Percentiles rank a stretch among this genome's conserved stretches.
Evolutionary conservation across 2,888 invertebrate species (phyloP).

Genomic region (Pocota personata): DNA sequence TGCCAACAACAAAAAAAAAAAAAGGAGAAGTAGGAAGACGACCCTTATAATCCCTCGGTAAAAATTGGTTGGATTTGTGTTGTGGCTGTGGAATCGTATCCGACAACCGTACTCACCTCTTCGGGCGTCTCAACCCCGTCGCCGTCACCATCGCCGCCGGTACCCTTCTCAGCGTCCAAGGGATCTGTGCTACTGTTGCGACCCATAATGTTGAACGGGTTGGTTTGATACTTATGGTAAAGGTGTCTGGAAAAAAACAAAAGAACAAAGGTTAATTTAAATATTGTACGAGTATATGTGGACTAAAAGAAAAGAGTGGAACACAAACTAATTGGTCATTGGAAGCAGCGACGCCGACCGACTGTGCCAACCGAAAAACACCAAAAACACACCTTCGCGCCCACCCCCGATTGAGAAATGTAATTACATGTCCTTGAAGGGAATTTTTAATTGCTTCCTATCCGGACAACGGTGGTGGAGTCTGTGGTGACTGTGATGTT

Average conservation of each 20-base stretch:
- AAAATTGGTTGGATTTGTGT: constrained; percentile 53
- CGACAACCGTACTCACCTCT: constrained; percentile 60
- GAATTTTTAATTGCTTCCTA: constrained; percentile 72
- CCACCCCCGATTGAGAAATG: constrained; percentile 49
- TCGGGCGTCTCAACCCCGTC: constrained; percentile 74
- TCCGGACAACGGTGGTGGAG: constrained; percentile 42
- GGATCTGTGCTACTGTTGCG: constrained; percentile 69
- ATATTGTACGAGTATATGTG: constrained; percentile 18
- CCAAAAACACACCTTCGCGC: constrained; percentile 25
- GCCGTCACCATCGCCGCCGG: constrained; percentile 77
- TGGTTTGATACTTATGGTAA: constrained; percentile 75
- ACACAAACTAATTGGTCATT: constrained; percentile 68
- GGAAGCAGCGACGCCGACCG: background rate
- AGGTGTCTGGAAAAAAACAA: constrained; percentile 72
- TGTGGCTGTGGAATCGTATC: constrained; percentile 16
- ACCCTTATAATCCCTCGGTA: constrained; percentile 51
- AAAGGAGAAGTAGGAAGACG: background rate
- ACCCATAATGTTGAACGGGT: constrained; percentile 67
- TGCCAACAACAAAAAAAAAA: background rate
- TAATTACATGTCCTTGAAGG: constrained; percentile 72
- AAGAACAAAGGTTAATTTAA: constrained; percentile 61
- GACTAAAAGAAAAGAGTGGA: constrained; percentile 4
- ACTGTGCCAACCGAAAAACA: constrained; percentile 34
- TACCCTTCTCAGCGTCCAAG: constrained; percentile 74
- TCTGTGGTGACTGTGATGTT: constrained; percentile 65